Evolutionary conservation across 2,888 invertebrate genomes (phyloP), one percentile per base, ranked within the genome.

Genomic region (Neoascia interrupta): DNA sequence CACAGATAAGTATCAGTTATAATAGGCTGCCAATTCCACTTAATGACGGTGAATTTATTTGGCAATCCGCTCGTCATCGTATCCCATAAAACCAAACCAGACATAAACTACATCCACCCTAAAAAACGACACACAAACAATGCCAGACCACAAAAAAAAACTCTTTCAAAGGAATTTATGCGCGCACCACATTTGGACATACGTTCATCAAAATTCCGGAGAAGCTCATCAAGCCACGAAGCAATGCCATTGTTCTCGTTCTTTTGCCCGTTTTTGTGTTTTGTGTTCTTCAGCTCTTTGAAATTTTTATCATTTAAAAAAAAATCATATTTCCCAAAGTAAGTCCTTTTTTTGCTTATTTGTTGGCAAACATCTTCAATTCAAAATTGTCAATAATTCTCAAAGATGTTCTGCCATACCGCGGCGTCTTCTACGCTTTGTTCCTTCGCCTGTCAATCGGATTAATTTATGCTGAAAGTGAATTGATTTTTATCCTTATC

Each of bases 401-500:
- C 37, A 34, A 53, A 31, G 8, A 15, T n/a, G 8, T 18, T 23
- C 2, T 11, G 23, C 15, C 15, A 5, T 39, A 21, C 8, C 23
- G 5, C n/a, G 2, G 5, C 34, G 11, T 34, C 31, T 15, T 1
- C 8, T 15, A 2, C 8, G 11, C 13, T 34, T 34, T 11, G 6
- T 6, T 16, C 16, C 34, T 16, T 21, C 37, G 8, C n/a, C 16
- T 37, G n/a, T n/a, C n/a, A n/a, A 11, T 23, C 8, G 5, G 19
- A 68, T 68, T 79, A 73, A 79, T 79, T 79, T 79, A 79, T 79
- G 73, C 79, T 36, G 36, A 53, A 73, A 56, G 60, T 36, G 73
- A 79, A 79, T 73, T 79, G 79, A 79, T 79, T 79, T 73, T 61
- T 43, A 56, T 79, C 61, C 66, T 79, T 68, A 66, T 61, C 73